A percentile compares a stretch with the other conserved stretches of the same genome.
Evolutionary conservation across 2,113 vertebrate genomes (phyloP).

Genomic region (Gobiocypris rarus): DNA sequence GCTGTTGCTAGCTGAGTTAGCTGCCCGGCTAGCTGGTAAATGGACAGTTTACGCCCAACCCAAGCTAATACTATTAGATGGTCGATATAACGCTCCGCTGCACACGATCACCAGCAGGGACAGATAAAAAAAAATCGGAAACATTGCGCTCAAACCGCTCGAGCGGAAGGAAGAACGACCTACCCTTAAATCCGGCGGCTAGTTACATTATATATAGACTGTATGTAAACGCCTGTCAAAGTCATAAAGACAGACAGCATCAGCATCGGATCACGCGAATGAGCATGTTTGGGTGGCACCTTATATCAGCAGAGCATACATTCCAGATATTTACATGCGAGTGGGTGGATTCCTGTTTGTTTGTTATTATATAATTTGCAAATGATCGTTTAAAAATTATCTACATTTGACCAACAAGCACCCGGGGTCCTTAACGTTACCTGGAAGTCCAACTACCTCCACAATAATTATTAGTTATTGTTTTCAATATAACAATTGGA

Average conservation of each 20-base stretch:
- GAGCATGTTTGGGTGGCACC: slow-evolving; percentile 17
- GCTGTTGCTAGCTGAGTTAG: slow-evolving; percentile 8
- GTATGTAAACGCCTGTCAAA: slow-evolving; percentile 26
- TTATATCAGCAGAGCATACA: not conserved
- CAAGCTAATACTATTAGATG: slow-evolving; percentile 25
- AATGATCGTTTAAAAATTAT: not conserved
- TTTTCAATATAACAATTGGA: not conserved
- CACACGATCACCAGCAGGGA: not conserved
- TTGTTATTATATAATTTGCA: not conserved
- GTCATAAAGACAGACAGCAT: not conserved
- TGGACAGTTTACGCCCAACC: slow-evolving; percentile 50
- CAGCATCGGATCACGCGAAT: slow-evolving; percentile 25
- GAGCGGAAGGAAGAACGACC: not conserved
- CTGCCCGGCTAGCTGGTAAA: slow-evolving; percentile 28
- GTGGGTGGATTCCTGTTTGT: not conserved
- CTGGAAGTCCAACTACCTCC: not conserved
- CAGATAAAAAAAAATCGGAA: not conserved
- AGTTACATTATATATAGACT: not conserved
- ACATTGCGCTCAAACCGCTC: not conserved
- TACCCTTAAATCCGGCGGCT: not conserved
- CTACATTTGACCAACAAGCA: not conserved
- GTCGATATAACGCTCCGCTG: slow-evolving; percentile 20
- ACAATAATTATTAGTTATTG: not conserved
- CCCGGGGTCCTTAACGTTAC: too few relatives aligned
- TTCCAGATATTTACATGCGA: not conserved